A percentile compares a stretch with the other conserved stretches of the same genome.
phyloP scores from a whole-genome alignment of 2,888 invertebrate species.

The Athalia circularis region DNA sequence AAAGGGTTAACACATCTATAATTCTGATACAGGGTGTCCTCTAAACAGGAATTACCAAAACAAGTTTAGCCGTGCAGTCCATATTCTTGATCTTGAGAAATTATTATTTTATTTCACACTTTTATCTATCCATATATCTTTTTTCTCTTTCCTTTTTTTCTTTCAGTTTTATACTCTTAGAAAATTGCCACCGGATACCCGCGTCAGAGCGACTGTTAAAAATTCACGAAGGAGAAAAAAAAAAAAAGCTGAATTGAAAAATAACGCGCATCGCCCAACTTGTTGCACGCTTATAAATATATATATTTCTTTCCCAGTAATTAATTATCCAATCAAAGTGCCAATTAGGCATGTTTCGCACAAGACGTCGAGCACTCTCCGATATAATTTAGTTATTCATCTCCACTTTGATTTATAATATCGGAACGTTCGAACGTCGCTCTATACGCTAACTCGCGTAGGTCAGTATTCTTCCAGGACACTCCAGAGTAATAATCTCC shows the following conservation, averaged over 20 bases:
- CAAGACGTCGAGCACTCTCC: neutral
- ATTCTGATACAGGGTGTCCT: conserved; percentile 38
- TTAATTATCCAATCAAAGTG: conserved; percentile 11
- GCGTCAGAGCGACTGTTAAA: neutral
- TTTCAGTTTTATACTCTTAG: neutral
- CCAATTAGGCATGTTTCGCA: neutral
- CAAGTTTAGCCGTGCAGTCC: neutral
- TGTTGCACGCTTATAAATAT: neutral
- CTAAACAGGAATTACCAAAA: conserved; percentile 36
- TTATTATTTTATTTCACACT: too few species aligned
- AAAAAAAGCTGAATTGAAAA: neutral
- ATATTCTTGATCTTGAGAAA: neutral
- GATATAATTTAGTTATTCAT: neutral
- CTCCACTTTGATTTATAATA: too few species aligned
- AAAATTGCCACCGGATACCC: neutral
- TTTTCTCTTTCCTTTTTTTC: too few species aligned
- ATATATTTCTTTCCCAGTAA: neutral
- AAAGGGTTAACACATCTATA: conserved; percentile 54
- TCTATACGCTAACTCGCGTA: neutral
- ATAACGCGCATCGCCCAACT: neutral
- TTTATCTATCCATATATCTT: too few species aligned
- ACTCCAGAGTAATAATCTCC: neutral
- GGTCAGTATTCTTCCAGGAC: conserved; percentile 16
- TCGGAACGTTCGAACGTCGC: too few species aligned
- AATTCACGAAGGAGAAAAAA: neutral